Evolutionary conservation across 2,113 vertebrate genomes (phyloP), one percentile per base, ranked within the genome.

Genomic region (Tachysurus fulvidraco): DNA sequence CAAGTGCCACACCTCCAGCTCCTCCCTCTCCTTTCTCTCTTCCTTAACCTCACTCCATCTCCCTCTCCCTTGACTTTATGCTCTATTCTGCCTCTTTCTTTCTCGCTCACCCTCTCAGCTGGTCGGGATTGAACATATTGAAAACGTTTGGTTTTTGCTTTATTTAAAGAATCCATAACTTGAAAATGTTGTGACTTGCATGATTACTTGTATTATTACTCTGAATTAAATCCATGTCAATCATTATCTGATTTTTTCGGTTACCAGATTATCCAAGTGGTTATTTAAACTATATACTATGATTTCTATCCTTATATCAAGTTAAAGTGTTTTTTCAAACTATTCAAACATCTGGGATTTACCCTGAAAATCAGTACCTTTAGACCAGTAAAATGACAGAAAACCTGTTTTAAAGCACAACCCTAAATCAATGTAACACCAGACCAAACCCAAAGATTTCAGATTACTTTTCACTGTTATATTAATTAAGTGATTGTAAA

Each of bases 1-100:
- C 83, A 88, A 78, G 85, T 52, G 81, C 81, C 86, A 85, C 84
- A 85, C 87, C 87, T 89, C 83, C 78, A n/a, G 36, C 73, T 87
- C 86, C 82, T 85, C 85, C 87, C 74, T 78, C 87, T 80, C 81
- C 67, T 88, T 84, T 85, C 55, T 81, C 84, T 85, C 86, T 50
- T 28, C 74, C 21, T 57, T 76, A 76, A 57, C 86, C 62, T 81
- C 69, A 83, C 71, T 84, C 88, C 79, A 81, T 88, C 69, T 73
- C 64, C 76, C 83, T 52, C 57, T 80, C 73, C 64, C n/a, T 64
- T 60, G 76, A 54, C 76, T 87, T n/a, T 83, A 14, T 87, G 36
- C 59, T 54, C 46, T 25, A 17, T 50, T n/a, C 59, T 65, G 30
- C 11, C 62, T 84, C 19, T 80, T n/a, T 78, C 13, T 84, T 10